Base-by-base conservation (phyloP, 2,888 invertebrate species). In the Deilephila elpenor region DNA sequence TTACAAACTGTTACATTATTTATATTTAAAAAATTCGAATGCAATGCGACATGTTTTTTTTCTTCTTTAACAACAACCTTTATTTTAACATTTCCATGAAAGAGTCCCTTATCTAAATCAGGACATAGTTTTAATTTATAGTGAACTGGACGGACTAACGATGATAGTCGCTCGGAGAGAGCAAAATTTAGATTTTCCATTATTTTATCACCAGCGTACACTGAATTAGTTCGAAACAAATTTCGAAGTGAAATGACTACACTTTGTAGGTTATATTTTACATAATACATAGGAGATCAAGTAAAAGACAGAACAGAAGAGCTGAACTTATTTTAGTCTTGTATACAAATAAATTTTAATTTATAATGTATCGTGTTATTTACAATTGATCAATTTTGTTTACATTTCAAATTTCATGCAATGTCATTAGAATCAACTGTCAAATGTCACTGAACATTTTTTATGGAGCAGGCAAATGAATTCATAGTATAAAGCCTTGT, bases 11-110 rank as follows among this genome's bases (percentile, higher is more conserved):
- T 88, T 3, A 93, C 86, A 77, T 89, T 80, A 37, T 80, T 91
- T 60, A 97, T 95, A 62, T 94, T 93, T 77, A 97, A 86, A 78
- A 93, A 93, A 76, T 96, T 95, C 44, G 94, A 89, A 83, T 97
- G 96, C 14, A 97, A 86, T 70, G 95, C 89, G n/a, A 96, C 80
- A 73, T 86, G 88, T 34, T 89, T 86, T n/a, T 90, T 91, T 11
- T 87, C 83, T 78, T 93, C 84, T 32, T 88, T 83, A 4, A 95
- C 83, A 70, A 87, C 80, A 5, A 96, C 79, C 19, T 88, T 79
- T 51, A 95, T 94, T 78, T 85, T 85, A 8, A 93, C 93, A 44
- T 77, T 84, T 17, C 95, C 93, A 73, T 84, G 75, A 78, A 94
- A 94, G 32, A 80, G 74, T 0, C 92, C 93, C 8, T 81, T 77